Evolutionary conservation across 2,888 invertebrate genomes (phyloP).

Genomic region (Tipula confusa): DNA sequence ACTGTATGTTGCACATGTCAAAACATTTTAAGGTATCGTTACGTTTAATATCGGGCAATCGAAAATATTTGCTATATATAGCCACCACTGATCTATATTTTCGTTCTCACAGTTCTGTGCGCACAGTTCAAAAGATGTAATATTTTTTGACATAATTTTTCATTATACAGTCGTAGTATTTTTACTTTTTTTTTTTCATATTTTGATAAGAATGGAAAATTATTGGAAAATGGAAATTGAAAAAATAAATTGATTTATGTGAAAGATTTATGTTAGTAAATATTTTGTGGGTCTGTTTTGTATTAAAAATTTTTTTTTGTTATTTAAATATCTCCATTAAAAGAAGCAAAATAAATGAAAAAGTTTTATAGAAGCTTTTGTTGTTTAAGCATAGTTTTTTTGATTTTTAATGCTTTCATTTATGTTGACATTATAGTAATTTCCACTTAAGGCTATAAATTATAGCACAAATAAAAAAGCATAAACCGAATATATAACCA

Average conservation of each 20-base stretch:
- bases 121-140: neutral
- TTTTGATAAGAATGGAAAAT: conserved; percentile 25
- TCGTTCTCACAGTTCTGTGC: neutral
- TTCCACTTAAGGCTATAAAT: conserved; percentile 3
- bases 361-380: neutral
- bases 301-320: neutral
- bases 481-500: neutral
- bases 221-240: conserved; percentile 25
- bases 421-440: neutral
- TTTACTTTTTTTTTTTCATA: neutral
- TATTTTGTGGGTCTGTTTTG: neutral
- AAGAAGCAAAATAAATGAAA: too few relatives aligned
- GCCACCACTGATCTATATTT: neutral
- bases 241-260: neutral
- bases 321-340: neutral
- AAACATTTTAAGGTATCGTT: neutral
- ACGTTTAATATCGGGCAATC: neutral
- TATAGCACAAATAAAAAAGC: neutral
- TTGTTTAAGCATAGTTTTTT: neutral
- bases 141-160: conserved; percentile 14
- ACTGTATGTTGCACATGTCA: neutral
- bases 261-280: neutral
- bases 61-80: neutral
- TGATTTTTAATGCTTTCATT: neutral
- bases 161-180: neutral